phyloP scores from a whole-genome alignment of 2,888 invertebrate species.

The Synanthedon formicaeformis region DNA sequence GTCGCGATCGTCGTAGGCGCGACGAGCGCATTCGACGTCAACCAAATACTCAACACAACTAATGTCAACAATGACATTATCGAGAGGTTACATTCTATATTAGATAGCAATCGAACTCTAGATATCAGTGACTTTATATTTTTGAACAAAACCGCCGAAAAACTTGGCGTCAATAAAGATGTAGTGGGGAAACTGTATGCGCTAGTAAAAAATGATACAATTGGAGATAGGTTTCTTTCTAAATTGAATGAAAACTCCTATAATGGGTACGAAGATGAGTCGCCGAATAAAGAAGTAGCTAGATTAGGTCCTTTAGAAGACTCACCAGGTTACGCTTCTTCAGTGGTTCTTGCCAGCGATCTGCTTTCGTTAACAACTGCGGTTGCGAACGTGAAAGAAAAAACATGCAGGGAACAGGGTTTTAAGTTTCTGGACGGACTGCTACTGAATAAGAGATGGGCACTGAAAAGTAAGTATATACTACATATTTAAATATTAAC shows the following conservation, averaged over 20 bases:
- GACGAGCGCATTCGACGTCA: constrained; percentile 20
- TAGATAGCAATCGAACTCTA: constrained; percentile 34
- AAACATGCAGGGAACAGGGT: constrained; percentile 60
- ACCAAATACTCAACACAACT: constrained; percentile 23
- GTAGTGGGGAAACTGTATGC: constrained; percentile 33
- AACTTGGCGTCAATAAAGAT: constrained; percentile 33
- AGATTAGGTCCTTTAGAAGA: constrained; percentile 42
- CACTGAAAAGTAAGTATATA: constrained; percentile 65
- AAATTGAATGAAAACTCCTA: constrained; percentile 13
- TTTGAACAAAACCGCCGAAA: constrained; percentile 34
- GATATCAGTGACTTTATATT: constrained; percentile 27
- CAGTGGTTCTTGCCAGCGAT: constrained; percentile 59
- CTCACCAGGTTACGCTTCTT: constrained; percentile 61
- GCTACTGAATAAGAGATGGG: constrained; percentile 64
- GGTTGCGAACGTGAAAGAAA: constrained; percentile 53
- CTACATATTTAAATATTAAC: background rate
- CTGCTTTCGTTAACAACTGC: constrained; percentile 59
- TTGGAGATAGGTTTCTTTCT: constrained; percentile 6
- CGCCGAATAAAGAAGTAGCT: constrained; percentile 17
- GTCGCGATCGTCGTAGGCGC: constrained; percentile 40
- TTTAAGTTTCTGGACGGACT: constrained; percentile 59
- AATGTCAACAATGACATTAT: constrained; percentile 31
- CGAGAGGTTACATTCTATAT: constrained; percentile 23
- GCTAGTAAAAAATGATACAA: constrained; percentile 17
- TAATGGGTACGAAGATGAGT: constrained; percentile 24